phyloP scores from a whole-genome alignment of 2,888 invertebrate species.

The Endotricha flammealis region DNA sequence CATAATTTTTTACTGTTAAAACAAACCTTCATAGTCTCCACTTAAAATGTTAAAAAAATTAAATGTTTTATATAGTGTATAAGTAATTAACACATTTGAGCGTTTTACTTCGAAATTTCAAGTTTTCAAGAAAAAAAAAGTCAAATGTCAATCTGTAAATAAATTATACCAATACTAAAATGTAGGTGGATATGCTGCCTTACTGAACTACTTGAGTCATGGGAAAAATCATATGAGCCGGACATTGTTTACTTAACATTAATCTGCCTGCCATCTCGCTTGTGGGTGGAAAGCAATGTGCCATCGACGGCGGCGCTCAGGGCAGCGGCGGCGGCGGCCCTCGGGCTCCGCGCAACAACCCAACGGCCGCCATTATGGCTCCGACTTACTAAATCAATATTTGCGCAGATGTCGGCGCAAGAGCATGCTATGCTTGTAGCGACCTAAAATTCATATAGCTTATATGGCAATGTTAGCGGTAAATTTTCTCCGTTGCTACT shows the following conservation, averaged over 20 bases:
- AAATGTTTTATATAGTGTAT: no score
- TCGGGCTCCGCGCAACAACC: slow-evolving; percentile 36
- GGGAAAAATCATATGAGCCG: slow-evolving; percentile 31
- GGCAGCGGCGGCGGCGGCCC: slow-evolving; percentile 36
- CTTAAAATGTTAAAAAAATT: no score
- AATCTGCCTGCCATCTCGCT: slow-evolving; percentile 31
- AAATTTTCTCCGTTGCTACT: slow-evolving; percentile 76
- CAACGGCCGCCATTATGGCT: slow-evolving; percentile 54
- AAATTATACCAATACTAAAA: no score
- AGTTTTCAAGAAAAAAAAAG: no score
- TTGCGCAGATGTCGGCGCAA: slow-evolving; percentile 76
- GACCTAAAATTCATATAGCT: slow-evolving; percentile 78
- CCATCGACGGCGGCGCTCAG: slow-evolving; percentile 29
- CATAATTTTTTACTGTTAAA: no score
- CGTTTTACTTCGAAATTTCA: no score
- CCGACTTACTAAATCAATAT: slow-evolving; percentile 77
- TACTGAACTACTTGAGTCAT: slow-evolving; percentile 17
- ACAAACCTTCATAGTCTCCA: no score
- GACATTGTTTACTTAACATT: slow-evolving; percentile 36
- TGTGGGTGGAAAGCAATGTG: slow-evolving; percentile 35
- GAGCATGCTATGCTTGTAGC: slow-evolving; percentile 73
- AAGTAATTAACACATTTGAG: no score
- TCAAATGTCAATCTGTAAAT: no score
- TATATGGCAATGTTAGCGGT: slow-evolving; percentile 78
- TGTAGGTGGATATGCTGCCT: no score